Evolutionary conservation across 1,140 invertebrate genomes (phyloP).

Genomic region (Zaprionus capensis): DNA sequence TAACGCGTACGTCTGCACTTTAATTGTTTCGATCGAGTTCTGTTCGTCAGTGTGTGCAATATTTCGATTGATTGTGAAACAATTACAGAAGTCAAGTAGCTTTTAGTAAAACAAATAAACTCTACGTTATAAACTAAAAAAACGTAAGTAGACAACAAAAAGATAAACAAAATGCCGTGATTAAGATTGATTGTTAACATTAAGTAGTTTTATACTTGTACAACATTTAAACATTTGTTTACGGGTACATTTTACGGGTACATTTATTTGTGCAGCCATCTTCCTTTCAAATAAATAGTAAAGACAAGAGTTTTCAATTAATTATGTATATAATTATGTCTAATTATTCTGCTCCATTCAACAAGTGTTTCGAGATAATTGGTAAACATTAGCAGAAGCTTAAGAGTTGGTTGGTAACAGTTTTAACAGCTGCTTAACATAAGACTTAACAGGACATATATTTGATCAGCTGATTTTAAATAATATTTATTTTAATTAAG

Average conservation of each 20-base stretch:
- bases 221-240: background rate
- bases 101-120: background rate
- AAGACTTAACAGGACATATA: too few relatives aligned
- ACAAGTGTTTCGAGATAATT: too few relatives aligned
- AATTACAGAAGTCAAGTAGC: background rate
- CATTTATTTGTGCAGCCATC: too few relatives aligned
- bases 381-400: too few relatives aligned
- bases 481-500: too few relatives aligned
- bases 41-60: conserved; percentile 11
- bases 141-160: background rate
- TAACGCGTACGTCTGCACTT: background rate
- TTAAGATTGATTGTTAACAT: background rate
- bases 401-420: too few relatives aligned
- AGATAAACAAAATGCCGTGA: background rate
- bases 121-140: background rate
- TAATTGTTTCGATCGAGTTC: background rate
- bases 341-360: too few relatives aligned
- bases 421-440: too few relatives aligned
- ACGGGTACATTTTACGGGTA: background rate
- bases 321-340: too few relatives aligned
- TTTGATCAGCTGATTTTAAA: too few relatives aligned
- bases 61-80: conserved; percentile 12
- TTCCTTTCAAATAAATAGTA: too few relatives aligned
- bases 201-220: background rate
- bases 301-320: too few relatives aligned